Base-by-base conservation (phyloP, 1,140 invertebrate genomes). In the Acromyrmex charruanus region DNA sequence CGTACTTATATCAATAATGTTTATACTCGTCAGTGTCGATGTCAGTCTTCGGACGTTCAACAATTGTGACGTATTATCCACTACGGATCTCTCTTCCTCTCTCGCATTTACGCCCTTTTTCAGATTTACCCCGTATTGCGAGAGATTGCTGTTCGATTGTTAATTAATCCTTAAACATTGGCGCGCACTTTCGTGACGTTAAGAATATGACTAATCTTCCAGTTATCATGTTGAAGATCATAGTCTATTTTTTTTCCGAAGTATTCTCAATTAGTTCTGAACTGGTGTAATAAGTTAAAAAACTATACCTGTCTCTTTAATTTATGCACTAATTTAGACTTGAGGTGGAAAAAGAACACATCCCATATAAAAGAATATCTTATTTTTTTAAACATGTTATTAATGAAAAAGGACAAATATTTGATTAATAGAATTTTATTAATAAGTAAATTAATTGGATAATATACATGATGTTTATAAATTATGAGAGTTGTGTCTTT, bases 1-100 rank as follows among this genome's bases (percentile, higher is more conserved):
- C 93, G 93, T 94, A 93, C 89, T 92, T 93, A 88, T 92, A 90
- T 89, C 88, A 80, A 71, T 86, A 89, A 85, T 84, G n/a, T 90
- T 89, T 90, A 79, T 74, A 71, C 85, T 90, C 77, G 55, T 44
- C 39, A 44, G 39, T 88, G 53, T 79, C 25, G 18, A 39, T 88
- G 65, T 72, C 68, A 75, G 14, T 84, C 63, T 65, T 72, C 39
- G 79, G 44, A 28, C 58, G 59, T 82, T 72, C 25, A 71, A 82
- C 80, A 74, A 25, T 81, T 44, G 77, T 44, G 63, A 21, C 51
- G 14, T 55, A 44, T 72, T 59, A 59, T 82, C 18, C 35, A 44
- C 39, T 72, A 55, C 10, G 9, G 39, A 82, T 51, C 14, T 77
- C 58, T 77, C 69, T 72, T 12, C 14, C n/a, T 79, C 59, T 65